Base-by-base conservation (phyloP, 2,797 vertebrate species). In the Peromyscus aztecus region DNA sequence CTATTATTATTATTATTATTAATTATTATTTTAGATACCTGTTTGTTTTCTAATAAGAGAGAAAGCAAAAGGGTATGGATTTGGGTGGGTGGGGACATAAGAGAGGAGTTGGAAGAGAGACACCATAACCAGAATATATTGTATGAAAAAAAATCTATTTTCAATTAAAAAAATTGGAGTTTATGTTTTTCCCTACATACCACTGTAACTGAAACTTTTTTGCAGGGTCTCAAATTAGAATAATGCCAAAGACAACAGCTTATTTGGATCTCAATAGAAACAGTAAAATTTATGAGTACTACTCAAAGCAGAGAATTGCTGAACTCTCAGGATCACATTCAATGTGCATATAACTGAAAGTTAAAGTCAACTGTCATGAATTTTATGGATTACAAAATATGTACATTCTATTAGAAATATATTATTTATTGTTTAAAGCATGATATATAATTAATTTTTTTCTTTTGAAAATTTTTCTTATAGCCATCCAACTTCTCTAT, bases 361-460 rank as follows among this genome's bases (percentile, higher is more conserved):
- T 19, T 89, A 86, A 94, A 77, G n/a, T 89, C 86, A 89, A 97
- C 23, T 75, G 16, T 69, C 71, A 17, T 94, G 46, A 69, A 80
- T 84, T 90, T 92, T 90, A 84, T 40, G 40, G 75, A 83, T 67
- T 93, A 89, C 71, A 86, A 65, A 96, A 83, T 10, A 49, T 37
- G 37, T 40, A n/a, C 40, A 94, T 14, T 24, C n/a, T 80, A 85
- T 12, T 55, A 21, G 81, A 91, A 81, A 95, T 82, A 71, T 19
- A 88, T 21, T 89, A n/a, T 55, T 40, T 90, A 12, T 89, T 92
- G 11, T 65, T 83, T 90, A 94, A 96, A 77, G 34, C n/a, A 95
- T 71, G 29, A 78, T 2, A 49, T 65, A 67, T n/a, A 89, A 87
- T 77, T 29, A 82, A 11, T 87, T 77, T 95, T 24, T 9, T 90